Base-by-base conservation (phyloP, 2,797 vertebrate species). In the Sylvia borin region DNA sequence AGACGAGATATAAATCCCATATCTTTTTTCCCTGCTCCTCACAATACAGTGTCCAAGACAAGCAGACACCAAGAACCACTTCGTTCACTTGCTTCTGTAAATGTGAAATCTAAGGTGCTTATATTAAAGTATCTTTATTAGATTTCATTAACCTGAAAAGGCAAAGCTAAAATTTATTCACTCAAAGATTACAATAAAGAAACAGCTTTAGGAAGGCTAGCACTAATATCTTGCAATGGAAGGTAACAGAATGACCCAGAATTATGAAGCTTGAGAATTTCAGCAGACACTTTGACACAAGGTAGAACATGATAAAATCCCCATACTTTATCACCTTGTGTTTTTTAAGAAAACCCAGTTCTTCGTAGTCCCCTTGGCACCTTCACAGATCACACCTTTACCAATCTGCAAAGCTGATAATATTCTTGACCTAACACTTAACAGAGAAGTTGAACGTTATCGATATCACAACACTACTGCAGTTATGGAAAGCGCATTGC, bases 1-100 rank as follows among this genome's bases (percentile, higher is more conserved):
- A 53, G 26, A 50, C 27, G 75, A 90, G 42, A 76, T 54, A 42
- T 19, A 88, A 88, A 77, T 42, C 43, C 78, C n/a, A 29, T 2
- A 6, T 14, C 20, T 38, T 85, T 32, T 31, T 27, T 3, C 1
- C 4, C 6, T 1, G 1, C 6, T 27, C 13, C 11, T 7, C 19
- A 8, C 5, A 5, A 57, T 11, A 58, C 3, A 11, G 15, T 13
- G 1, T 65, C 45, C 53, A 82, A 87, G 47, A 87, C 36, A 87
- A 82, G 48, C 27, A 87, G 45, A 85, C 19, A 42, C 43, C 51
- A 87, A 50, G 36, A 80, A 88, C 40, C 18, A 57, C 34, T 77
- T 60, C 0, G 2, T 60, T 85, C 42, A 83, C 57, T 40, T 82
- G 40, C 55, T 64, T 88, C 32, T 47, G 26, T 45, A 77, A 84